Conservation (phyloP, 1,140 invertebrate genomes). For the Neodiprion fabricii region DNA sequence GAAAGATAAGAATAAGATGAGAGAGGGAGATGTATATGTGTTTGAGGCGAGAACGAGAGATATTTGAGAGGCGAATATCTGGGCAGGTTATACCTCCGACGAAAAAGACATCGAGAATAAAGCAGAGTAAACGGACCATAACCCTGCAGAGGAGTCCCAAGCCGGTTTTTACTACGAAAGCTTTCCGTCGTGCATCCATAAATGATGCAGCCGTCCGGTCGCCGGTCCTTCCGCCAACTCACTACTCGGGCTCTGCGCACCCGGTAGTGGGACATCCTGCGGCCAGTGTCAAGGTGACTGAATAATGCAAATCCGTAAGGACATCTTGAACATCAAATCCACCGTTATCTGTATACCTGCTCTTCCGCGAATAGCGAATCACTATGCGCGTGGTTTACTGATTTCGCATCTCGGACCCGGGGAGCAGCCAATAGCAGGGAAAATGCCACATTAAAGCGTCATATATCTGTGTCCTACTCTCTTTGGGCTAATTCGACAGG, state of each 20-base stretch:
- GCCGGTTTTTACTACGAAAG: conserved; percentile 44
- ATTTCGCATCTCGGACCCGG: not conserved
- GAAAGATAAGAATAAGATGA: too few relatives aligned
- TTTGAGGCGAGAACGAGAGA: not conserved
- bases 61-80: not conserved
- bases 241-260: conserved; percentile 4
- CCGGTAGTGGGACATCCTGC: conserved; percentile 22
- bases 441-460: not conserved
- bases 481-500: too few relatives aligned
- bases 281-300: conserved; percentile 29
- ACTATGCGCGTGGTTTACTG: conserved; percentile 31
- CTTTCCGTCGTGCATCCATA: conserved; percentile 49
- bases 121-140: conserved; percentile 7
- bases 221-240: conserved; percentile 21
- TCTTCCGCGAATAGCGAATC: conserved; percentile 46
- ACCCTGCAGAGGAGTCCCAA: conserved; percentile 25
- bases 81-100: not conserved
- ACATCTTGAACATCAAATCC: conserved; percentile 52
- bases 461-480: too few relatives aligned
- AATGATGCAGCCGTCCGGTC: conserved; percentile 46
- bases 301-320: conserved; percentile 50
- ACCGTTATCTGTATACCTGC: conserved; percentile 40
- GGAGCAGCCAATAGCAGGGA: not conserved
- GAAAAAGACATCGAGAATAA: conserved; percentile 2
- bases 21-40: not conserved